Base-by-base conservation (phyloP, 2,113 vertebrate genomes). In the Jacana jacana region DNA sequence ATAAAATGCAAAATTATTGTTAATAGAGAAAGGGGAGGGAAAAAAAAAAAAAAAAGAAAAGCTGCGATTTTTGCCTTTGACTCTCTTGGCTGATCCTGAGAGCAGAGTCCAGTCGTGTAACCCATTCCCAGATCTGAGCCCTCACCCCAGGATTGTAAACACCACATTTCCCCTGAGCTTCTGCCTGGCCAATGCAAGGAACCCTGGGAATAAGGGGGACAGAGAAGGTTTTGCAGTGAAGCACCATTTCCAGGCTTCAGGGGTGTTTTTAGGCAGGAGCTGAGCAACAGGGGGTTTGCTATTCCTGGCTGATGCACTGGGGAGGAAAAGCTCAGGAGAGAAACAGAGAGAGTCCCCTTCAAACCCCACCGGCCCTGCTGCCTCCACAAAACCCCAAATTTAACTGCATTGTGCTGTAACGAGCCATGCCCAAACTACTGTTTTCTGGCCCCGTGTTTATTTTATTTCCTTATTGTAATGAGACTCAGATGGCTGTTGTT, bases 401-500 rank as follows among this genome's bases (percentile, higher is more conserved):
- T 95, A 98, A 98, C 96, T 97, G 97, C 98, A 97, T 97, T 97
- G 97, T 97, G 96, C 97, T 98, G 98, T 98, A 99, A 99, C 98
- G 98, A 99, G 98, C 98, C 98, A 89, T 98, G 95, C 92, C 97
- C 96, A 97, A 98, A 98, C 98, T 98, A 98, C 98, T 98, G 98
- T 98, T 99, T 98, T 98, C 98, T 96, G 96, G 97, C 94, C 93
- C 97, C 92, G 96, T 98, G 98, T 98, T 99, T 99, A 99, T 98
- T 98, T 98, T 97, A 98, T 98, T 98, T 97, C 98, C 98, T 98
- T 97, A 98, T 98, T 98, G 98, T 98, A 99, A 99, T 99, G 98
- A 98, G 98, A 98, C 97, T 99, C 99, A 99, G 98, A 98, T 99
- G 99, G 96, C 80, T n/a, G 28, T 76, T 98, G 98, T 99, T 99